These are phyloP conservation scores for Trachops cirrhosus DNA, from an alignment of 2,797 vertebrate genomes.

Conservation along the genomic window DNA sequence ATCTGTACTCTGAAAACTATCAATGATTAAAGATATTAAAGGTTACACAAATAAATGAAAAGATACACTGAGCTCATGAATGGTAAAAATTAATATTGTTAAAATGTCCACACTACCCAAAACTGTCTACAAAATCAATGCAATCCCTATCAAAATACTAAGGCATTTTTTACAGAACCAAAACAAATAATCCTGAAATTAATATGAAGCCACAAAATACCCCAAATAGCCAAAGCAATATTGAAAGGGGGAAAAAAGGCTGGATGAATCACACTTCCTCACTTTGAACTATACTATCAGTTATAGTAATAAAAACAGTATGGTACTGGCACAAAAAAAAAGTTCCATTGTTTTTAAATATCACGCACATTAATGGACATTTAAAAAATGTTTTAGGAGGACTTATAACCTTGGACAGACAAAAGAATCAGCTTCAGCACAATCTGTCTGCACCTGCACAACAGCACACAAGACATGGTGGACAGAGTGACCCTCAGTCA, in stretches of 20 bases:
- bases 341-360: neutral
- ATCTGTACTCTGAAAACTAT: neutral
- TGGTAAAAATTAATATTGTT: neutral
- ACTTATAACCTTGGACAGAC: too few species aligned
- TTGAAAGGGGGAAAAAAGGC: neutral
- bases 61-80: neutral
- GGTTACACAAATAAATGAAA: neutral
- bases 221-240: neutral
- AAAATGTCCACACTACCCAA: neutral
- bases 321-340: neutral
- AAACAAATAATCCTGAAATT: neutral
- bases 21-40: neutral
- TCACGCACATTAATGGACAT: neutral
- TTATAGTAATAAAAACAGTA: neutral
- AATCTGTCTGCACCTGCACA: too few species aligned
- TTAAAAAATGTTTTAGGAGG: slow-evolving; percentile 51
- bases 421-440: too few species aligned
- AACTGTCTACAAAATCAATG: neutral
- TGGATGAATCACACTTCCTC: neutral
- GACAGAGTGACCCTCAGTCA: too few species aligned
- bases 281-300: neutral
- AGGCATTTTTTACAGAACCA: neutral
- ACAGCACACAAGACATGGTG: too few species aligned
- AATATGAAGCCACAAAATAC: neutral
- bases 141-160: neutral